Evolutionary conservation across 2,113 vertebrate species (phyloP).

Genomic region (Calypte anna): DNA sequence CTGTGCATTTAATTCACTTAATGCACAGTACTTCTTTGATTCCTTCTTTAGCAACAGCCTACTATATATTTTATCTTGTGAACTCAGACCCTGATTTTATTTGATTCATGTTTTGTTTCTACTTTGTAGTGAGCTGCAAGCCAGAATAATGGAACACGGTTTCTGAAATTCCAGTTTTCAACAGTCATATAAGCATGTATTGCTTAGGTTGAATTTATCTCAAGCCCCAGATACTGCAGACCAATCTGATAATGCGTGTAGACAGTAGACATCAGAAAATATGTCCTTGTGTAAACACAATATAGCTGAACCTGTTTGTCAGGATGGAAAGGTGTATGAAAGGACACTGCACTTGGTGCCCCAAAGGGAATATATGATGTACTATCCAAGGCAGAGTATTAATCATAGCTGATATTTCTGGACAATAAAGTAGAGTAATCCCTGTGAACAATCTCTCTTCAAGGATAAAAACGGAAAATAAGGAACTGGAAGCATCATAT

Average conservation of each 20-base stretch:
- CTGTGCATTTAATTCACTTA: neutral
- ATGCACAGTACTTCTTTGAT: neutral
- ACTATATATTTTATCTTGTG: neutral
- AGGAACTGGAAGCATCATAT: constrained; percentile 66
- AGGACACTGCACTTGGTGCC: constrained; percentile 62
- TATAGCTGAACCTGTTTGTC: constrained; percentile 77
- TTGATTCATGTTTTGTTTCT: neutral
- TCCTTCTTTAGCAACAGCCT: neutral
- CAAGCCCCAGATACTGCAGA: constrained; percentile 19
- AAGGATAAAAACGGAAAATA: constrained; percentile 76
- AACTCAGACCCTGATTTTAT: neutral
- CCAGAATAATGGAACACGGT: neutral
- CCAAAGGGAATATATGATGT: constrained; percentile 74
- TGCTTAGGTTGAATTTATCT: constrained; percentile 62
- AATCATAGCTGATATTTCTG: constrained; percentile 80
- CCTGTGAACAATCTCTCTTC: constrained; percentile 77
- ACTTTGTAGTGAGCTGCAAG: neutral
- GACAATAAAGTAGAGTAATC: constrained; percentile 78
- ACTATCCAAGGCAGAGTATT: constrained; percentile 75
- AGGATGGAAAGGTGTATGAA: constrained; percentile 75
- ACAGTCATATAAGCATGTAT: constrained; percentile 13
- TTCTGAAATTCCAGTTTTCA: constrained; percentile 32
- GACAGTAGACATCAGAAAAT: constrained; percentile 67
- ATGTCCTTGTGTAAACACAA: constrained; percentile 79
- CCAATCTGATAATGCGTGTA: constrained; percentile 65